A percentile compares a stretch with the other conserved stretches of the same genome.
Conservation (phyloP, 2,113 vertebrate genomes). For the Malurus cyaneus region DNA sequence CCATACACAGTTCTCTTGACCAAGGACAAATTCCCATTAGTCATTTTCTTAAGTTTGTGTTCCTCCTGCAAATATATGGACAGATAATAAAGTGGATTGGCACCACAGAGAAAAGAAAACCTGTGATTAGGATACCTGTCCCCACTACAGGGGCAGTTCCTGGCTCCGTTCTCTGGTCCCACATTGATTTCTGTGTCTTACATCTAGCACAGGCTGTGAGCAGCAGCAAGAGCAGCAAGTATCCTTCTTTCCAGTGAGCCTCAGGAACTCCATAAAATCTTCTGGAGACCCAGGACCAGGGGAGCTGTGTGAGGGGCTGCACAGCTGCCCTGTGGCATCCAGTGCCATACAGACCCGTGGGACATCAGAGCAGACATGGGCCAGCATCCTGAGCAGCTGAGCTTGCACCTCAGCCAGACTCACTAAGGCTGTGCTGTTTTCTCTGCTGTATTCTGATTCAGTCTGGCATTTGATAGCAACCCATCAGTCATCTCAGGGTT, state of each 20-base stretch:
- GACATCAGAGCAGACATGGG: fast-evolving
- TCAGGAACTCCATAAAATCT: background rate
- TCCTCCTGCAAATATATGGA: background rate
- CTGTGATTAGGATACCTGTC: background rate
- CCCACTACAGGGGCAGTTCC: background rate
- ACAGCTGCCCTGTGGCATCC: background rate
- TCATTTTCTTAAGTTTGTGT: background rate
- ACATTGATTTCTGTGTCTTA: background rate
- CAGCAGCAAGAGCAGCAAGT: background rate
- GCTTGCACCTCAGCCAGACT: background rate
- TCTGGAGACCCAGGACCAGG: fast-evolving
- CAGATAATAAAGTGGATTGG: background rate
- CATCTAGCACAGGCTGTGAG: background rate
- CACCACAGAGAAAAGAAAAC: background rate
- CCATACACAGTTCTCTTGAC: background rate
- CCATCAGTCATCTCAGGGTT: background rate
- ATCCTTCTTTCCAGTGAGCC: background rate
- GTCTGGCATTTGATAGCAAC: background rate
- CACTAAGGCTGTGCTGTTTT: too few relatives aligned
- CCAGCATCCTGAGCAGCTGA: fast-evolving
- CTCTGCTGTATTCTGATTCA: background rate
- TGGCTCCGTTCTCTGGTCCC: background rate
- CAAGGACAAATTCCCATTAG: background rate
- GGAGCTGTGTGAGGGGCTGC: too few relatives aligned
- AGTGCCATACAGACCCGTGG: background rate